Conservation (phyloP, 2,113 vertebrate species). For the Pangasianodon hypophthalmus region DNA sequence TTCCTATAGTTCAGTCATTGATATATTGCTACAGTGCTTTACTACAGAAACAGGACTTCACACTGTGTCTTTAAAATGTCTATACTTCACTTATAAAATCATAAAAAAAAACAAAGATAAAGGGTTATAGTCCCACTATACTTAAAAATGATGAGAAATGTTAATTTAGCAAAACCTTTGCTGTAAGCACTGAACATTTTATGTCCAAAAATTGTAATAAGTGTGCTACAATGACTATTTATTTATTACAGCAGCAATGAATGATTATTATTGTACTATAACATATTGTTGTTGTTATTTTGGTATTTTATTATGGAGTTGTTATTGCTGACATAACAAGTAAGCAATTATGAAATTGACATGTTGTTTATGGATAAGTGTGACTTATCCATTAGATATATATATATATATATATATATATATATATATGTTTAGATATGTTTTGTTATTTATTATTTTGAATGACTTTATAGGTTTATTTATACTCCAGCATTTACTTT, state of each 20-base stretch:
- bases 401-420: no score
- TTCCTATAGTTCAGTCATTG: background rate
- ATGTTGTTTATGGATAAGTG: background rate
- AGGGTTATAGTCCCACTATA: background rate
- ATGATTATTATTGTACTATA: background rate
- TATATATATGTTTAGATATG: no score
- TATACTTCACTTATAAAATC: background rate
- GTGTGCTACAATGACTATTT: background rate
- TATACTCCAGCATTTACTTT: background rate
- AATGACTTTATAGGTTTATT: background rate
- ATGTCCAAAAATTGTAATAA: background rate
- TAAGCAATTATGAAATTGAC: no score
- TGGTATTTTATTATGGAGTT: background rate
- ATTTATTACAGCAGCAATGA: background rate
- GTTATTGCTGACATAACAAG: no score
- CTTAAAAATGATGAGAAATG: background rate
- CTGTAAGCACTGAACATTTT: background rate
- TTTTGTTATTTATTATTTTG: background rate
- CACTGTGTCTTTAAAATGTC: background rate
- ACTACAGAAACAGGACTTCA: background rate
- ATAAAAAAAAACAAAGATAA: no score
- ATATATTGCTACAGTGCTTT: background rate
- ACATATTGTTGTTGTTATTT: background rate
- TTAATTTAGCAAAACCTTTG: background rate
- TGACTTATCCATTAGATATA: background rate